A percentile compares a stretch with the other conserved stretches of the same genome.
Conservation (phyloP, 2,797 vertebrate species). For the Phalloptychus januarius region DNA sequence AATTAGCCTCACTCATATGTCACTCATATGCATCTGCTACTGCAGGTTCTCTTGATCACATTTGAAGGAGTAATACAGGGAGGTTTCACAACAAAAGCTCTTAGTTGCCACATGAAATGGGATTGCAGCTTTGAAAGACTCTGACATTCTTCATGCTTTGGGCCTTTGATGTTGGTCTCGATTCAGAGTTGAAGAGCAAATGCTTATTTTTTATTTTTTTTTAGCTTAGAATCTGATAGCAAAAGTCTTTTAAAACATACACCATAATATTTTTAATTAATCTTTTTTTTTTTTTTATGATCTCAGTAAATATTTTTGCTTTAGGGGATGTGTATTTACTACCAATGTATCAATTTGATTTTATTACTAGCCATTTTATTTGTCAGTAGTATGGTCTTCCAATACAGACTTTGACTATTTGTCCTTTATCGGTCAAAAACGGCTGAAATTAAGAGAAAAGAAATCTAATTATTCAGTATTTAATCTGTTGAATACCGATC, state of each 20-base stretch:
- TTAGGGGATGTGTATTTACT: constrained; percentile 39
- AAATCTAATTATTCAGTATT: background rate
- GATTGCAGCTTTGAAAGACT: background rate
- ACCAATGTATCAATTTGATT: background rate
- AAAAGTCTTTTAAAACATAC: background rate
- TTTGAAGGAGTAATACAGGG: constrained; percentile 5
- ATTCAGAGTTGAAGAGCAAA: background rate
- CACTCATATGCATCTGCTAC: background rate
- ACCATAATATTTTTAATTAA: background rate
- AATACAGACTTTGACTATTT: background rate
- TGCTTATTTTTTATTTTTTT: background rate
- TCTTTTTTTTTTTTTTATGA: constrained; percentile 21
- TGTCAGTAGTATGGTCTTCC: background rate
- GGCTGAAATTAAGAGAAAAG: background rate
- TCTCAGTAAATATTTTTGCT: constrained; percentile 12
- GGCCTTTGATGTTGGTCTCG: background rate
- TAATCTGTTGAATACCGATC: background rate
- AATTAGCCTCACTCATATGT: constrained; percentile 15
- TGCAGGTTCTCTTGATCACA: constrained; percentile 5
- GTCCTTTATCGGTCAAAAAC: background rate
- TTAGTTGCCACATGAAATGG: background rate
- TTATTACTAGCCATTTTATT: background rate
- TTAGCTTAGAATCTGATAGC: background rate
- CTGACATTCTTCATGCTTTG: background rate
- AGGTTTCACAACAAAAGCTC: background rate